These are phyloP conservation scores for Brachymystax lenok DNA, from an alignment of 2,797 vertebrate species.

Conservation along the genomic window DNA sequence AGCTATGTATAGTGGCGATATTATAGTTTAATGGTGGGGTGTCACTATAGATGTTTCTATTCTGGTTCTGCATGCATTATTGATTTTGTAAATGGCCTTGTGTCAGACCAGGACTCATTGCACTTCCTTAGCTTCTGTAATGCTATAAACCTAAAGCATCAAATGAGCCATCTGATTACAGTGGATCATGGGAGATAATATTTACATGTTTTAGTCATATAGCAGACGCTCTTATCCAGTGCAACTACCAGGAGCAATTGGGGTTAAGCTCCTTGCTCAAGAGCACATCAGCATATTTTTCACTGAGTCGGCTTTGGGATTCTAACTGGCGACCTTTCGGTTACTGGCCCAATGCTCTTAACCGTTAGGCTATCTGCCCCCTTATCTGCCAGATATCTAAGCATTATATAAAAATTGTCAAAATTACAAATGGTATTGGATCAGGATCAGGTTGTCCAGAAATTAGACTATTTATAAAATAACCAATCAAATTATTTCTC, in stretches of 20 bases:
- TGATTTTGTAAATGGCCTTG: constrained; percentile 27
- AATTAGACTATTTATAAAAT: constrained; percentile 25
- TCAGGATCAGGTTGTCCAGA: constrained; percentile 24
- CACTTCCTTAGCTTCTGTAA: constrained; percentile 18
- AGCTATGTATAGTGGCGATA: constrained; percentile 46
- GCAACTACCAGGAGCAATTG: too few species aligned
- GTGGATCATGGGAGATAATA: constrained; percentile 19
- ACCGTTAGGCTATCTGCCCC: too few species aligned
- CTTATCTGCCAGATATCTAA: constrained; percentile 38
- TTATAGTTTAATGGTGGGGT: constrained; percentile 18
- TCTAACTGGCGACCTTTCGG: too few species aligned
- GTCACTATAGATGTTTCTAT: constrained; percentile 21
- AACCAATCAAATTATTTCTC: constrained; percentile 47
- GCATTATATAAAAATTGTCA: constrained; percentile 65
- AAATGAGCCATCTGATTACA: constrained; percentile 13
- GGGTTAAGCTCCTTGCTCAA: too few species aligned
- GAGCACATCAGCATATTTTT: too few species aligned
- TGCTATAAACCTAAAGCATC: constrained; percentile 49
- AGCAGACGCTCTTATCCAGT: too few species aligned
- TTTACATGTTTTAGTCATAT: too few species aligned
- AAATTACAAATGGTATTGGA: constrained; percentile 56
- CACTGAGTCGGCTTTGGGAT: too few species aligned
- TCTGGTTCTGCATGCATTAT: constrained; percentile 50
- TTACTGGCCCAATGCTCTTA: too few species aligned
- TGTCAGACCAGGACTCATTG: constrained; percentile 25